Evolutionary conservation across 2,797 vertebrate species (phyloP).

Genomic region (Lagothrix lagotricha): DNA sequence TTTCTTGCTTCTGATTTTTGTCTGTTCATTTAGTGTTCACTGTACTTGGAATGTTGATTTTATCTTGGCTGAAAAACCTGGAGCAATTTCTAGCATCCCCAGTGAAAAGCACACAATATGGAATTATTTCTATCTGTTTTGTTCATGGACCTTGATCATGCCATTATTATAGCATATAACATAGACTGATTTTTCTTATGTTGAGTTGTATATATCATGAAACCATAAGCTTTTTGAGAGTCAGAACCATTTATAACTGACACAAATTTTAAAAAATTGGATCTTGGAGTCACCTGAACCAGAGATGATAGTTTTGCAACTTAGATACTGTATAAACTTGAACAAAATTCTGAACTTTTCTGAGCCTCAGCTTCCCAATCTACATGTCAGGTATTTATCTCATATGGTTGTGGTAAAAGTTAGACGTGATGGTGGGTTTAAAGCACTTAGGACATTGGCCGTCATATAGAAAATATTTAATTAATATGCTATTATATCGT

Average conservation of each 20-base stretch:
- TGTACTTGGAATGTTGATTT: background rate
- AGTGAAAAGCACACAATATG: background rate
- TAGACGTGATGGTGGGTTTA: background rate
- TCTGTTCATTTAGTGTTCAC: background rate
- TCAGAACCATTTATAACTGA: background rate
- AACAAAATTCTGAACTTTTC: background rate
- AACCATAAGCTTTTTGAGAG: background rate
- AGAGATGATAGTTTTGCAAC: background rate
- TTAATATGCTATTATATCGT: background rate
- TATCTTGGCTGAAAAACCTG: background rate
- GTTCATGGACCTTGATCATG: background rate
- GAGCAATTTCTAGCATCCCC: background rate
- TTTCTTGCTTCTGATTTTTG: background rate
- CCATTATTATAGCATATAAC: background rate
- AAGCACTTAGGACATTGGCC: background rate
- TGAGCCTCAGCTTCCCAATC: background rate
- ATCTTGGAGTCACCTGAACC: background rate
- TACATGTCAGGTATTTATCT: background rate
- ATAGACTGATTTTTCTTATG: background rate
- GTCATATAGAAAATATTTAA: background rate
- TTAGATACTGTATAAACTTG: background rate
- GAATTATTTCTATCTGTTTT: background rate
- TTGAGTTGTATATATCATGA: background rate
- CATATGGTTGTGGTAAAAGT: background rate
- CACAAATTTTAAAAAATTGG: background rate